A percentile compares a stretch with the other conserved stretches of the same genome.
Conservation (phyloP, 2,797 vertebrate genomes). For the Agapornis canus region DNA sequence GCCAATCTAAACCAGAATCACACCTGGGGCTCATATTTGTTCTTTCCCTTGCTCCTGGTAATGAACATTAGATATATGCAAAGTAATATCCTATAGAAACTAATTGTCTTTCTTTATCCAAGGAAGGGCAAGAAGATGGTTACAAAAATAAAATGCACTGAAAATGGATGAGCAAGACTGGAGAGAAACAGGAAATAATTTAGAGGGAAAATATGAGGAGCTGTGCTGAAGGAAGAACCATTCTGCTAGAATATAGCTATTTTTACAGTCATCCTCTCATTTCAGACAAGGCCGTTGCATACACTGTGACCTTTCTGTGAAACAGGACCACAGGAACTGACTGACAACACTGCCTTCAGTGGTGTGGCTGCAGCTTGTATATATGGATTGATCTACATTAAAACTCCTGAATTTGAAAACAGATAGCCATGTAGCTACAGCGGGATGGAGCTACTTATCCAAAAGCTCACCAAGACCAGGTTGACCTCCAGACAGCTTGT, state of each 20-base stretch:
- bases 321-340: not conserved
- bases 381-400: not conserved
- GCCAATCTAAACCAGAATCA: not conserved
- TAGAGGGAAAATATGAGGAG: not conserved
- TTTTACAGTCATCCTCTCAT: not conserved
- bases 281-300: not conserved
- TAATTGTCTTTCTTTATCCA: not conserved
- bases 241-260: not conserved
- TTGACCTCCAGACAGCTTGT: not conserved
- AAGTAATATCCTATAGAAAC: not conserved
- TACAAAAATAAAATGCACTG: not conserved
- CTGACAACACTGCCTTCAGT: accelerated
- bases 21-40: not conserved
- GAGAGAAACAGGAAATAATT: not conserved
- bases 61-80: not conserved
- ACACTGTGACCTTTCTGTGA: not conserved
- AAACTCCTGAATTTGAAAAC: not conserved
- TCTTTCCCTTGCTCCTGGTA: not conserved
- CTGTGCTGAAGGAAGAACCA: not conserved
- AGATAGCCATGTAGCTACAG: not conserved
- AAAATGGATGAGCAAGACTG: not conserved
- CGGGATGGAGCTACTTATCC: not conserved
- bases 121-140: not conserved
- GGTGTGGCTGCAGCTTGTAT: not conserved
- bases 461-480: not conserved